Base-by-base conservation (phyloP, 2,113 vertebrate species). In the Poeciliopsis turrubarensis region DNA sequence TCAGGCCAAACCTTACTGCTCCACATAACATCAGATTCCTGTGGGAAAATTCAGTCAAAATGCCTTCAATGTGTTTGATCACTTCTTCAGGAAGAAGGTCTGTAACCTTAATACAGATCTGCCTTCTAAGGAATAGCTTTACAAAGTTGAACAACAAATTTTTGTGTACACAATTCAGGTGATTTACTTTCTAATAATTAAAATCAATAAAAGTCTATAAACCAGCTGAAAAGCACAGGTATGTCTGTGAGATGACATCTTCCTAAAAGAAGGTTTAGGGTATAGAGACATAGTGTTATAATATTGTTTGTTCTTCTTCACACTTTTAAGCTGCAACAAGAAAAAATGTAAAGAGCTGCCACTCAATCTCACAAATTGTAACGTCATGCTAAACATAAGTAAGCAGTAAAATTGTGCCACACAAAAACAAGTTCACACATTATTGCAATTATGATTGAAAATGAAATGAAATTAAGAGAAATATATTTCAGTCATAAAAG, bases 1-100 rank as follows among this genome's bases (percentile, higher is more conserved):
- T 75, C 27, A 60, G 74, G 73, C 80, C 77, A 75, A 86, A 81
- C 83, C 81, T 76, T 11, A 64, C 69, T 25, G 63, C 73, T 65
- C 88, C 90, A 85, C 85, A 89, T 86, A 87, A 90, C 75, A 79
- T 68, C 75, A 65, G 84, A 84, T 87, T 89, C 82, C 82, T 89
- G 77, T 77, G 85, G 37, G 90, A 77, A 89, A 86, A 92, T 89
- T 88, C 70, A 85, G 68, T 89, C 88, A 89, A 86, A 88, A 91
- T 87, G 89, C 76, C 47, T 0, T 11, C 61, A 15, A 83, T 44
- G 79, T 68, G 73, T 65, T 60, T 51, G 72, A 89, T 68, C 80
- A 78, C 25, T 54, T 64, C 69, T 61, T 68, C 65, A 60, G 76
- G 44, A 54, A 54, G 11, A 25, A 61, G 26, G 19, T 30, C 3